Base-by-base conservation (phyloP, 2,797 vertebrate species). In the Xiphorhynchus erythropygius region DNA sequence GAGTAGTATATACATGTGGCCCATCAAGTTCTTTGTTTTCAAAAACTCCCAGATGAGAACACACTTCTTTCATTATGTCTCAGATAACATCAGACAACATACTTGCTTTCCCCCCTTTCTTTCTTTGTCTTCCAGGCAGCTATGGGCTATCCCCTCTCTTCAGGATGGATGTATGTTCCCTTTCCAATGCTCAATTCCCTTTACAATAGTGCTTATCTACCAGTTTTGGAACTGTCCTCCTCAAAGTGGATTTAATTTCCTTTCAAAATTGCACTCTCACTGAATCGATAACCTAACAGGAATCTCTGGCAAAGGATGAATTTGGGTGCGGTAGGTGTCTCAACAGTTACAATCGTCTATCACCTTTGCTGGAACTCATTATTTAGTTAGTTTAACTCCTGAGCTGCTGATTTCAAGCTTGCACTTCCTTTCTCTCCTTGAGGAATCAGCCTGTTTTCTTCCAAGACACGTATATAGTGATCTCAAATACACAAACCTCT, bases 221-320 rank as follows among this genome's bases (percentile, higher is more conserved):
- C n/a, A n/a, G n/a, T 89, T 91, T 89, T 93, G 70, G 84, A 91
- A 56, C 44, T 63, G 52, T 69, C 12, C 13, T 85, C 57, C 71
- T 86, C 50, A 63, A 75, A 30, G 37, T 84, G 22, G 18, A 84
- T 92, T 93, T 91, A 69, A 79, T 90, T 92, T 93, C 69, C 80
- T 93, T 90, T 82, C 69, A 88, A 91, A 94, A 79, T 57, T 81
- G 37, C 55, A 25, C 41, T 92, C 50, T 85, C 69, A 52, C 47
- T 80, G 53, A 87, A 91, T 91, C 76, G 78, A 49, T 92, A 85
- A 87, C 50, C 35, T 18, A 55, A 22, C 8, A 52, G 23, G 42
- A 87, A 88, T 89, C 47, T 87, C 56, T 92, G 89, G 60, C 47
- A 63, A 89, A 77, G 32, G 28, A 41, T 32, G 27, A 10, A 21